Conservation (phyloP, 2,888 invertebrate genomes). For the Deilephila elpenor region DNA sequence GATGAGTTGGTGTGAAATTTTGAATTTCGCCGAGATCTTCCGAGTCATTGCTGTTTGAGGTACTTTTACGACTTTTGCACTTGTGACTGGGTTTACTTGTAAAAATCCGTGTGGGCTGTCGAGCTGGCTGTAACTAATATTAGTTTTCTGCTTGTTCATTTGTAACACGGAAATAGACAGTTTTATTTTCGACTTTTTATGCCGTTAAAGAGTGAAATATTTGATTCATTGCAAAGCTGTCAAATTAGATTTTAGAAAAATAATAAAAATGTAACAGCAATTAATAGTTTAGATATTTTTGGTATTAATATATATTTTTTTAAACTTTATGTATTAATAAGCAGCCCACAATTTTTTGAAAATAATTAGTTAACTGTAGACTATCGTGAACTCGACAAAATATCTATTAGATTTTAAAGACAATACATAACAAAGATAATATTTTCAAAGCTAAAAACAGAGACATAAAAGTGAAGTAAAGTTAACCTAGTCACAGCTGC, state of each 20-base stretch:
- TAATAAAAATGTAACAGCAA: too few species aligned
- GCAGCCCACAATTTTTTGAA: too few species aligned
- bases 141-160: constrained; percentile 40
- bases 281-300: too few species aligned
- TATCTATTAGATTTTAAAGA: too few species aligned
- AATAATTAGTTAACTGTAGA: too few species aligned
- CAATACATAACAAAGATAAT: too few species aligned
- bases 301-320: too few species aligned
- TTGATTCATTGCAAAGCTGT: background rate
- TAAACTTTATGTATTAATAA: too few species aligned
- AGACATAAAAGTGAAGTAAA: background rate
- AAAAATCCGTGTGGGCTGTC: constrained; percentile 52
- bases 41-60: constrained; percentile 61
- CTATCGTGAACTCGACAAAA: too few species aligned
- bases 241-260: too few species aligned
- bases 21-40: constrained; percentile 77
- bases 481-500: constrained; percentile 46
- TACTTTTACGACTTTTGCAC: constrained; percentile 59
- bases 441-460: too few species aligned
- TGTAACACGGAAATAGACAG: background rate
- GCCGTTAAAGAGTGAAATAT: background rate
- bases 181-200: constrained; percentile 13
- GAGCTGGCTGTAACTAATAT: constrained; percentile 47
- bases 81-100: constrained; percentile 59
- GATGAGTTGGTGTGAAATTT: constrained; percentile 71